A percentile compares a stretch with the other conserved stretches of the same genome.
Evolutionary conservation across 1,140 invertebrate genomes (phyloP).

Genomic region (Augochlora pura): DNA sequence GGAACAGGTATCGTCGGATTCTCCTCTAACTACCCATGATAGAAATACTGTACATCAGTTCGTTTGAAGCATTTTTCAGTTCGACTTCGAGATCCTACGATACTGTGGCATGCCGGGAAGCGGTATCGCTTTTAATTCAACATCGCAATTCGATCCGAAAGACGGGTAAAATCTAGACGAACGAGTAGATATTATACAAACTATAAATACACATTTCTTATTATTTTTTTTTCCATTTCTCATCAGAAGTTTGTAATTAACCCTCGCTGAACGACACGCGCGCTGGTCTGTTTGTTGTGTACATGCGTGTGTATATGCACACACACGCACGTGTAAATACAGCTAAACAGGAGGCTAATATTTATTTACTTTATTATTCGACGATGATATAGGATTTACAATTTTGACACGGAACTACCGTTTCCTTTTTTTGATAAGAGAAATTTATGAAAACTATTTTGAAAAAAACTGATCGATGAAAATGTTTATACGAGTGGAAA

Average conservation of each 20-base stretch:
- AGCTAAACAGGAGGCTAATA: no score
- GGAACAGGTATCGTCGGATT: conserved; percentile 23
- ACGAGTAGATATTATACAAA: conserved; percentile 48
- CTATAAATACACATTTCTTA: conserved; percentile 47
- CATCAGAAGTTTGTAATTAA: conserved; percentile 12
- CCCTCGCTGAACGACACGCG: no score
- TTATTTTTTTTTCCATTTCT: conserved; percentile 1
- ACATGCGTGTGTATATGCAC: no score
- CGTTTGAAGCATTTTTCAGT: conserved; percentile 42
- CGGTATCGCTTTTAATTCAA: conserved; percentile 40
- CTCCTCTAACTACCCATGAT: conserved; percentile 58
- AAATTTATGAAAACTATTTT: no score
- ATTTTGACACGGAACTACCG: no score
- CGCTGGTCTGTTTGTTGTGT: no score
- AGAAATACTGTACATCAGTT: conserved; percentile 66
- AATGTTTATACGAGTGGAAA: no score
- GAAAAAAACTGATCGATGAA: no score
- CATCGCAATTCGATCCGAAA: conserved; percentile 38
- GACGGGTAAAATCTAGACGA: conserved; percentile 35
- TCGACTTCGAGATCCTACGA: conserved; percentile 14
- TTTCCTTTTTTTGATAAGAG: no score
- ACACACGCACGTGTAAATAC: no score
- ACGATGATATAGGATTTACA: no score
- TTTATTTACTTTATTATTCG: no score
- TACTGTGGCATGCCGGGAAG: conserved; percentile 20